Base-by-base conservation (phyloP, 2,888 invertebrate genomes). In the Lycophotia porphyrea region DNA sequence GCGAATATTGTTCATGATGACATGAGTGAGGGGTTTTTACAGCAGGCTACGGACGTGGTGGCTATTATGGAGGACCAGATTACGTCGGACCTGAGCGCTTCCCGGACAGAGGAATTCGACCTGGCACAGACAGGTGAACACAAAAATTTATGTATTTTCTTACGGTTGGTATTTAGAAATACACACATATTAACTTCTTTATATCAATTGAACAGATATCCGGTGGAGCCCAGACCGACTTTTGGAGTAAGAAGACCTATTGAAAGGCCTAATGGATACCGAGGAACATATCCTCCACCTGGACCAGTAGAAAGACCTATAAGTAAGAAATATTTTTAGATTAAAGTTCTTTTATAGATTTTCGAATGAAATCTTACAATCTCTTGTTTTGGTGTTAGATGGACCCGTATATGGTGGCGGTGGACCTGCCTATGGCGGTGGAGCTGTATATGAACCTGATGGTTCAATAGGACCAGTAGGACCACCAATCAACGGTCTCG, bases 201-300 rank as follows among this genome's bases (percentile, higher is more conserved):
- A n/a, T 39, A n/a, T 0, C 11, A 34, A 60, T 60, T 47, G 7
- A 27, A 34, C 49, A 96, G 96, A 76, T 96, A 92, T 84, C 96
- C 96, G 15, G 92, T 93, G 13, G 96, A 96, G 84, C 96, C 95
- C 9, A 92, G 96, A 84, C 96, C 96, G 7, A 93, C 91, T 70
- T 95, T 93, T 71, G 94, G 94, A 15, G 58, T 95, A 72, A 90
- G 95, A 83, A 88, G 96, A 82, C 95, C 95, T 4, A 86, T 94
- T 44, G 95, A 95, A 4, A 90, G 96, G 84, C 96, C 96, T 13
- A 95, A 94, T 84, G 97, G 97, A 49, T 97, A 97, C 88, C 95
- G 97, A 3, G 97, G 96, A 72, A 94, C 94, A 47, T 96, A 96
- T 86, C 96, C 97, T 39, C 94, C 95, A 61, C 92, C 93, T 67